Evolutionary conservation across 1,140 invertebrate species (phyloP).

Genomic region (Pseudomyrmex dendroicus): DNA sequence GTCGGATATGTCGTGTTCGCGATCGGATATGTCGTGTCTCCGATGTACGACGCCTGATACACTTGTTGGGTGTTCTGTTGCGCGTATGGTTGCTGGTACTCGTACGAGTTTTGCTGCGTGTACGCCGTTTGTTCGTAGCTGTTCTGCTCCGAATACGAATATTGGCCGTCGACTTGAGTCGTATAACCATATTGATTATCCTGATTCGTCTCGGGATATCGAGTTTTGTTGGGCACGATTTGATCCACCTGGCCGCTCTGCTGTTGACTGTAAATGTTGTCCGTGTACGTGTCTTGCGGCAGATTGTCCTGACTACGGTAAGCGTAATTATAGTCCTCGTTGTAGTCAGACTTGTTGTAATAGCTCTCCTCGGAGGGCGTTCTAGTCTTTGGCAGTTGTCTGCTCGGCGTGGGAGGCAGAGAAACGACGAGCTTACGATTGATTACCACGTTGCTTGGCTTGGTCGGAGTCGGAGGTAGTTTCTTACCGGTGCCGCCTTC

Average conservation of each 20-base stretch:
- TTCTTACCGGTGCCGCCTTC: constrained; percentile 82
- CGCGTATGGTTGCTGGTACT: constrained; percentile 77
- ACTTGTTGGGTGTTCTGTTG: constrained; percentile 69
- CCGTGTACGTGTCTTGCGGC: constrained; percentile 82
- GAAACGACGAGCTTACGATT: constrained; percentile 80
- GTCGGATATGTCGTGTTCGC: constrained; percentile 66
- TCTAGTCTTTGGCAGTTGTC: constrained; percentile 85
- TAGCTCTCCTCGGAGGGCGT: constrained; percentile 83
- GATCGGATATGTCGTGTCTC: constrained; percentile 64
- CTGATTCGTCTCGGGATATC: constrained; percentile 58
- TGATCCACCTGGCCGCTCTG: constrained; percentile 12
- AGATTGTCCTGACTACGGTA: constrained; percentile 88
- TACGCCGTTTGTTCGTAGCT: constrained; percentile 61
- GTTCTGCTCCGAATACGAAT: constrained; percentile 73
- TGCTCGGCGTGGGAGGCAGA: constrained; percentile 85
- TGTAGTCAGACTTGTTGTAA: constrained; percentile 86
- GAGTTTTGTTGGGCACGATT: constrained; percentile 40
- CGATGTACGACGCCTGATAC: constrained; percentile 68
- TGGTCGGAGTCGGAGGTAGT: constrained; percentile 83
- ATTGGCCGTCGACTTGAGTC: constrained; percentile 73
- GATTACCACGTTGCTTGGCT: constrained; percentile 80
- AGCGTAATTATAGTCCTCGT: constrained; percentile 90
- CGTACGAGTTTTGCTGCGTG: constrained; percentile 78
- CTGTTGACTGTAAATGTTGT: constrained; percentile 76
- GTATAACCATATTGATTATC: constrained; percentile 77